Evolutionary conservation across 2,888 invertebrate genomes (phyloP).

Genomic region (Noctua janthe): DNA sequence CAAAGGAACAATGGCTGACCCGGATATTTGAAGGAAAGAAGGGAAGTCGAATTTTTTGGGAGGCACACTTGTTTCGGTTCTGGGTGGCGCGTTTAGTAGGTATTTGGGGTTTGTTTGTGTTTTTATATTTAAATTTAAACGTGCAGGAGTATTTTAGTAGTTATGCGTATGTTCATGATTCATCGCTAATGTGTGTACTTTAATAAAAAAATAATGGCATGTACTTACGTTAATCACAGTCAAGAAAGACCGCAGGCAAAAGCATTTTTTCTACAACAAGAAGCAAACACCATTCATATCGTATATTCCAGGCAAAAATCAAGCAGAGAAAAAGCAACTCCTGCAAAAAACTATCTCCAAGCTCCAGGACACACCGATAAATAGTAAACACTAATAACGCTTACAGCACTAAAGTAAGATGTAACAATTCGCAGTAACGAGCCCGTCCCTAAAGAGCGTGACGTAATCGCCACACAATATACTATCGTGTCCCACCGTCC

Average conservation of each 20-base stretch:
- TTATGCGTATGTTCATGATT: not conserved
- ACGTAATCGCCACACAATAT: constrained; percentile 70
- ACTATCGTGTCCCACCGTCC: constrained; percentile 67
- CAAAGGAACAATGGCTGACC: constrained; percentile 87
- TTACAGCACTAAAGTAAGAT: constrained; percentile 69
- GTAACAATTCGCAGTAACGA: constrained; percentile 72
- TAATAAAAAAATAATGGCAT: not conserved
- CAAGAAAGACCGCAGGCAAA: not conserved
- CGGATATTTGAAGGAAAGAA: constrained; percentile 85
- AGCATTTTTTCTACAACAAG: not conserved
- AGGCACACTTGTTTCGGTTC: constrained; percentile 65
- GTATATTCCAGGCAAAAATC: constrained; percentile 12
- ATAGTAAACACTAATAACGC: constrained; percentile 69
- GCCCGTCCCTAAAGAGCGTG: constrained; percentile 67
- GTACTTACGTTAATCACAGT: not conserved
- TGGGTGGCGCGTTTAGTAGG: constrained; percentile 32
- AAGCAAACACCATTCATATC: not conserved
- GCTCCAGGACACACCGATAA: constrained; percentile 60
- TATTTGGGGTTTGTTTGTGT: constrained; percentile 30
- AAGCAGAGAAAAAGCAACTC: not conserved
- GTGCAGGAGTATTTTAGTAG: not conserved
- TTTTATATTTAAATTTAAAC: constrained; percentile 6
- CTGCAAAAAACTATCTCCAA: constrained; percentile 20
- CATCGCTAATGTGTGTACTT: not conserved
- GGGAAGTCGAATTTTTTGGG: constrained; percentile 78